Percentiles rank a stretch among this genome's conserved stretches.
Conservation (phyloP, 2,888 invertebrate species). For the Habrosyne pyritoides region DNA sequence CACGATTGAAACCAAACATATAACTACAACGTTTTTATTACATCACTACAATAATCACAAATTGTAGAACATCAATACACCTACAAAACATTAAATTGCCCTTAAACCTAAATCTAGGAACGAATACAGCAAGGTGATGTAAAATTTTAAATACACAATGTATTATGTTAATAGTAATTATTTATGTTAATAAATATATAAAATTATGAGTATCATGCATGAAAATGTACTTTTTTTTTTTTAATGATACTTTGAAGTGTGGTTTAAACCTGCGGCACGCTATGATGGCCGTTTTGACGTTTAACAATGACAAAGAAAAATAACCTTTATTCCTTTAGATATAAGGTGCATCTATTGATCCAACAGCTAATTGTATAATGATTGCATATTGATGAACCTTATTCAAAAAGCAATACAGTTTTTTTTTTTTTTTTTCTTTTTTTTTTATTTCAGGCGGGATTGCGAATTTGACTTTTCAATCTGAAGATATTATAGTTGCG, state of each 20-base stretch:
- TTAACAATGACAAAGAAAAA: too few relatives aligned
- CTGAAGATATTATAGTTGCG: too few relatives aligned
- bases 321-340: too few relatives aligned
- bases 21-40: conserved; percentile 13
- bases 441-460: too few relatives aligned
- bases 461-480: too few relatives aligned
- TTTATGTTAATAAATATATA: neutral
- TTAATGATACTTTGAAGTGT: neutral
- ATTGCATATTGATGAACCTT: too few relatives aligned
- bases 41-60: conserved; percentile 14
- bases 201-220: conserved; percentile 11
- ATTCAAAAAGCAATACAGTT: too few relatives aligned
- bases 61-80: conserved; percentile 19
- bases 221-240: conserved; percentile 15
- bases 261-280: too few relatives aligned
- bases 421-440: too few relatives aligned
- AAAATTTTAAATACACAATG: neutral
- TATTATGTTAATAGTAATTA: neutral
- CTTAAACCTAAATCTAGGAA: conserved; percentile 28
- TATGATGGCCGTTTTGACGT: too few relatives aligned
- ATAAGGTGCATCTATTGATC: too few relatives aligned
- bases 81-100: conserved; percentile 22
- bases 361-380: too few relatives aligned
- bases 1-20: conserved; percentile 1
- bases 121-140: conserved; percentile 14